Base-by-base conservation (phyloP, 2,797 vertebrate species). In the Oryzias sinensis region DNA sequence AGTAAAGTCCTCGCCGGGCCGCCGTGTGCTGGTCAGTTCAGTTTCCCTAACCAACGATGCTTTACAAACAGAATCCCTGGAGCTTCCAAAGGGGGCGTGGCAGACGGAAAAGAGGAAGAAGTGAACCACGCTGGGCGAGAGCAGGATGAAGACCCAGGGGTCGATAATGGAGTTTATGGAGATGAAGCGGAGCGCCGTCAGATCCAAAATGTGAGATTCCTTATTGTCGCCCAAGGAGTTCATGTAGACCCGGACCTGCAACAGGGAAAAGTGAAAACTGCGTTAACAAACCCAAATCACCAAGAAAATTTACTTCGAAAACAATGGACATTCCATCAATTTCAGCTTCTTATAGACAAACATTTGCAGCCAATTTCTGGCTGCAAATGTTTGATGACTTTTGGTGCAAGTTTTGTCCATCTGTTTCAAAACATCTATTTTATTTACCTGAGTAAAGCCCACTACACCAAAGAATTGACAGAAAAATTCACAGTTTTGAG, bases 111-210 rank as follows among this genome's bases (percentile, higher is more conserved):
- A 90, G 76, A 93, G 92, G 56, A 92, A 70, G 1, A 96, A 84
- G 76, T 93, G 90, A 73, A 95, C 88, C 64, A 96, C 89, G 0
- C 94, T 88, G 0, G 96, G 96, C 33, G 94, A 90, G 51, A 98
- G 89, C 66, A 99, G 89, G 87, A 91, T 93, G 8, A 97, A 98
- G 16, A 97, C 92, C 94, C 93, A 98, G 1, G 97, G 96, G 55
- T 98, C 93, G 2, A 96, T 74, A 79, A 99, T 99, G 75, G 95
- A 85, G 67, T 96, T 98, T 13, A 94, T 3, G 1, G 96, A 97
- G 56, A 98, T 90, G 73, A 96, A 97, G 17, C 93, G 88, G 53
- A 99, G 89, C 0, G 92, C 94, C 0, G 65, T 84, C 50, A 97
- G 93, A 79, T 97, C 94, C 63, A 51, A 5, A 0, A 1, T 3